Evolutionary conservation across 2,888 invertebrate genomes (phyloP), one percentile per base, ranked within the genome.

Genomic region (Acheta domesticus): DNA sequence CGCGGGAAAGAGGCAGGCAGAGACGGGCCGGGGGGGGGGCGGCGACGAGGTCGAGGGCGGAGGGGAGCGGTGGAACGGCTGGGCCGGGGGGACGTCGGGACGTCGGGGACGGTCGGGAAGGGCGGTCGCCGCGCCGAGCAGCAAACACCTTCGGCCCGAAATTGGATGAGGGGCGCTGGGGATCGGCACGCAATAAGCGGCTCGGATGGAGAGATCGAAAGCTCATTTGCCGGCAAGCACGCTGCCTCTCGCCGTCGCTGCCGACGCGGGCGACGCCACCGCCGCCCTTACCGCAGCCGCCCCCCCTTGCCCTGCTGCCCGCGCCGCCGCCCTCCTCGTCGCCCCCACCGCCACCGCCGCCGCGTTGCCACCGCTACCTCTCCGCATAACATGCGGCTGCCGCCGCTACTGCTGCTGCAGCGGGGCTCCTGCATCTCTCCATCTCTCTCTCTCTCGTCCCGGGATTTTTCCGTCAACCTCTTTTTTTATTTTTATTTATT

Each of bases 71-170:
- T 36, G 36, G 36, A 36, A 8, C 36, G 8, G 36, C 5, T 4
- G 36, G 36, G 36, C 36, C 36, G 36, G 36, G 36, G 36, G 36
- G 36, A 8, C 36, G 36, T 8, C 36, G 36, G 36, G 36, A 36
- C 36, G 36, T 36, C 36, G 36, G 36, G 36, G 36, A 36, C 36
- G 36, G 36, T 8, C 36, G 36, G 36, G 36, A 36, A 36, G 36
- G 36, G 36, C 36, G 36, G 36, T 36, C 36, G 36, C 36, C 36
- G 36, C 36, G 36, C 36, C 36, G 36, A 19, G 62, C 62, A n/a
- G 62, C 62, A 62, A 62, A 62, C 62, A n/a, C 62, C 62, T 62
- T 62, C 62, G 62, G n/a, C 62, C 62, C 62, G 62, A 62, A 62
- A 62, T 62, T 62, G 62, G 62, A 62, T 62, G 62, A 62, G 62